phyloP scores from a whole-genome alignment of 2,797 vertebrate genomes.

The Salmo trutta region DNA sequence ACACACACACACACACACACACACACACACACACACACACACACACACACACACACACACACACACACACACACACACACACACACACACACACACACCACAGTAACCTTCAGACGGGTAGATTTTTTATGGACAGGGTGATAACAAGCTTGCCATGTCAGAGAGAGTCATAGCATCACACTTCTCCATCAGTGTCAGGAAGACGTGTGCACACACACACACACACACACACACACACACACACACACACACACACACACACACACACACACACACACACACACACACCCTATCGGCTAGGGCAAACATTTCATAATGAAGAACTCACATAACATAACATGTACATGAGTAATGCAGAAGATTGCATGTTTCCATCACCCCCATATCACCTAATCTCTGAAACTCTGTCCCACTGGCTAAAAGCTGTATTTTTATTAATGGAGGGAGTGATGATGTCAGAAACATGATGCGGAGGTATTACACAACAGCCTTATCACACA shows the following conservation, averaged over 20 bases:
- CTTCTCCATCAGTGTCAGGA: neutral
- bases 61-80: neutral
- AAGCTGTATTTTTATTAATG: slow-evolving; percentile 55
- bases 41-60: slow-evolving; percentile 1
- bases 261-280: too few species aligned
- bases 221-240: neutral
- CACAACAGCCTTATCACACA: neutral
- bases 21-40: neutral
- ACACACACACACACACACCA: neutral
- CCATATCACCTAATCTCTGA: neutral
- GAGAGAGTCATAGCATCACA: neutral
- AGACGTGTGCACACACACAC: neutral
- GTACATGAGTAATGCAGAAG: slow-evolving; percentile 26
- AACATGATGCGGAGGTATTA: neutral
- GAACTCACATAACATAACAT: slow-evolving; percentile 14
- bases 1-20: too few species aligned
- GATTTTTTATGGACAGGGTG: slow-evolving; percentile 1
- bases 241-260: neutral
- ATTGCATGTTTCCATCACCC: neutral
- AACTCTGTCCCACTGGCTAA: slow-evolving; percentile 9
- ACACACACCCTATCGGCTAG: too few species aligned
- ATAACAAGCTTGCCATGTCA: neutral
- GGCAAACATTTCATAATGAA: neutral
- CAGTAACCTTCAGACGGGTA: neutral
- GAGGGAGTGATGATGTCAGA: slow-evolving; percentile 23